Base-by-base conservation (phyloP, 2,797 vertebrate species). In the Eleutherodactylus coqui region DNA sequence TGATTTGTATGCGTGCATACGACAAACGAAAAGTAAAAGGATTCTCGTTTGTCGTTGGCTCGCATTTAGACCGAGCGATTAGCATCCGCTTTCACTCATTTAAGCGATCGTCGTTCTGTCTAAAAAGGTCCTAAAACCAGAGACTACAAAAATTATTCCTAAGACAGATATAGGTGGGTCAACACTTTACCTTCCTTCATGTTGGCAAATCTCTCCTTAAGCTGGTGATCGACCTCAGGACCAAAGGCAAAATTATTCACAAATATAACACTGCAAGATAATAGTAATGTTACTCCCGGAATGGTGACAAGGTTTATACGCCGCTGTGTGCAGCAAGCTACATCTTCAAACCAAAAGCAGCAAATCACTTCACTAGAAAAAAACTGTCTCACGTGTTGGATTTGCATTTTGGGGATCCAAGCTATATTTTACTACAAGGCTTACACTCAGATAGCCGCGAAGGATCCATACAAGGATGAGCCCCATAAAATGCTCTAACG, bases 211-310 rank as follows among this genome's bases (percentile, higher is more conserved):
- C 98, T 96, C 90, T 99, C 98, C 96, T 99, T 99, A 95, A 99
- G 95, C 92, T 99, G 98, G 94, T 99, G 98, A 96, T 99, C 98
- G 94, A 99, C 98, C 93, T 99, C 98, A 90, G 98, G 98, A 93
- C 98, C 98, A 92, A 99, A 99, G 95, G 98, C 98, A 96, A 99
- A 99, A 92, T 99, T 99, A 96, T 99, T 99, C 95, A 99, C 98
- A 97, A 99, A 99, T 93, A 99, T 98, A 95, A 99, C 98, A 96
- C 98, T 99, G 96, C 88, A 95, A 95, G 92, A 92, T 73, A 96
- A 94, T 1, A 24, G 84, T 88, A 64, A 73, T 85, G 90, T 85
- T 90, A 88, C 58, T 88, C 19, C 43, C 47, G 38, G 82, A 83
- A 80, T 34, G n/a, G 5, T 10, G 32, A 79, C 3, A 69, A 24